Conservation (phyloP, 1,140 invertebrate genomes). For the Idris sp. region DNA sequence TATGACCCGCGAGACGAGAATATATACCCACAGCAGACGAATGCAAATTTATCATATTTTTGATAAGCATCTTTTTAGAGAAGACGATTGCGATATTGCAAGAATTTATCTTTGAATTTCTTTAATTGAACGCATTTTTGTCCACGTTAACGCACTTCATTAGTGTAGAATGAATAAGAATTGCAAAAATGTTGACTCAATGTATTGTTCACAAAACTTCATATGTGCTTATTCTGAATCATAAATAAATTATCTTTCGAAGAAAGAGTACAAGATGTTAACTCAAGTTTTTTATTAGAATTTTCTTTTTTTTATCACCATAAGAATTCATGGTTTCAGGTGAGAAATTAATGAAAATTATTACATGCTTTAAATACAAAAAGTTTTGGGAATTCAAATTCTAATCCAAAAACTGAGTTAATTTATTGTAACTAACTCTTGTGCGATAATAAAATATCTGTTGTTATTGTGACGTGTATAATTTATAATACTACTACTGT, state of each 20-base stretch:
- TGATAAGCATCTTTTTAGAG: constrained; percentile 43
- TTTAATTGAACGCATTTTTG: constrained; percentile 19
- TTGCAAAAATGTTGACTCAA: constrained; percentile 22
- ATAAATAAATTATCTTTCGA: constrained; percentile 13
- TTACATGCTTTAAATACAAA: too few relatives aligned
- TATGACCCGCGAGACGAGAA: constrained; percentile 1
- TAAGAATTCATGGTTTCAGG: too few relatives aligned
- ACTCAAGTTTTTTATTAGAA: too few relatives aligned
- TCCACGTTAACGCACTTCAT: neutral
- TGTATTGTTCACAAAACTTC: constrained; percentile 30
- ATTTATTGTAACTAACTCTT: too few relatives aligned
- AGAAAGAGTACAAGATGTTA: too few relatives aligned
- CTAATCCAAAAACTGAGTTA: too few relatives aligned
- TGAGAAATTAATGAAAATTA: too few relatives aligned
- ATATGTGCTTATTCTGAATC: constrained; percentile 36
- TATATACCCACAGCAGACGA: constrained; percentile 12
- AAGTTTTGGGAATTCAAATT: too few relatives aligned
- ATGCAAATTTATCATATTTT: constrained; percentile 44
- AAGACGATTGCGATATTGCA: constrained; percentile 15
- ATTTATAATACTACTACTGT: too few relatives aligned
- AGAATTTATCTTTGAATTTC: constrained; percentile 2
- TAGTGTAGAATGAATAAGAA: constrained; percentile 2
- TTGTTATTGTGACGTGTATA: too few relatives aligned
- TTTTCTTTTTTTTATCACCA: too few relatives aligned
- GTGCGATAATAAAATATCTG: too few relatives aligned